Base-by-base conservation (phyloP, 2,113 vertebrate genomes). In the Anolis sagrei region DNA sequence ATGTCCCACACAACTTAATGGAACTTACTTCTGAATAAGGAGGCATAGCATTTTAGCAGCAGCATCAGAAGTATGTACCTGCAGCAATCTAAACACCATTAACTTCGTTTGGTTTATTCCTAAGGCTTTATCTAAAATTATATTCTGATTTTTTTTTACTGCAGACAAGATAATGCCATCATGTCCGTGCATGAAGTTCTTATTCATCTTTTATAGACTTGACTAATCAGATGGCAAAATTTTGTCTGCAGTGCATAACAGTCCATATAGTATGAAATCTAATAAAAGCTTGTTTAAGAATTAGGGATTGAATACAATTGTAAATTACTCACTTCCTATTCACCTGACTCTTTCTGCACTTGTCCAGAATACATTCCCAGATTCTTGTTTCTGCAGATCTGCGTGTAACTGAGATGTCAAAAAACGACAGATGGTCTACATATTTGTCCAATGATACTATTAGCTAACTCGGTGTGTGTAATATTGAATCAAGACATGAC, bases 391-490 rank as follows among this genome's bases (percentile, higher is more conserved):
- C 90, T 85, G 88, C 90, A 84, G 85, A 84, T 85, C 78, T 92
- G 90, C 10, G 90, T 92, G 90, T 80, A 91, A 76, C 77, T 39
- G 86, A 92, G 85, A 86, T 76, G 44, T 91, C 89, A 84, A 77
- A 87, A n/a, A 86, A 81, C 21, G 84, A 90, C 91, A 87, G 87
- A 92, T 92, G 89, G 90, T 95, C 93, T 94, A 32, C 85, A 79
- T 93, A 83, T 81, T 93, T 0, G 70, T 90, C 90, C 87, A 82
- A 48, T 86, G 90, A 90, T 89, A 89, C 61, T 83, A 81, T 91
- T 89, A 92, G 92, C 92, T 92, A 92, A 92, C 92, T 87, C 90
- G 81, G 91, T 95, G 88, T 96, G 36, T 93, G 92, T 95, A 93
- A 92, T 91, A 89, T 84, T 92, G 87, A 88, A 93, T 80, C 92